A percentile compares a stretch with the other conserved stretches of the same genome.
Conservation (phyloP, 2,797 vertebrate genomes). For the Channa striata region DNA sequence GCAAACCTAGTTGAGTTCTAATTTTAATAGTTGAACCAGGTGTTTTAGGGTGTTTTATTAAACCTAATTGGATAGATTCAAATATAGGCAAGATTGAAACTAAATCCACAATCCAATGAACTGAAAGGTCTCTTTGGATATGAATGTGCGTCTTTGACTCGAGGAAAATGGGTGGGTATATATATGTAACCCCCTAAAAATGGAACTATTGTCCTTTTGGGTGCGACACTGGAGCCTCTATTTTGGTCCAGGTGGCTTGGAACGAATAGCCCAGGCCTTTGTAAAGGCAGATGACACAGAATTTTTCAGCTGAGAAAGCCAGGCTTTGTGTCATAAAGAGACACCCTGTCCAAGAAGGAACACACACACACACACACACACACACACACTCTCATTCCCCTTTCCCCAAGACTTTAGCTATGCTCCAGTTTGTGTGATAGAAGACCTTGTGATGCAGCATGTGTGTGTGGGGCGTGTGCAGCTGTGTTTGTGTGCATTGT, state of each 20-base stretch:
- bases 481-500: slow-evolving; percentile 82
- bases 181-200: slow-evolving; percentile 63
- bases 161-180: slow-evolving; percentile 51
- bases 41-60: slow-evolving; percentile 18
- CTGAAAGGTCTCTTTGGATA: slow-evolving; percentile 42
- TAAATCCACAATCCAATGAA: slow-evolving; percentile 17
- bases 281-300: slow-evolving; percentile 82
- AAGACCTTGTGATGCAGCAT: slow-evolving; percentile 77
- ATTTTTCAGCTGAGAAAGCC: slow-evolving; percentile 80
- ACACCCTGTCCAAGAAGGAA: slow-evolving; percentile 75
- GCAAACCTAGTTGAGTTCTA: slow-evolving; percentile 16
- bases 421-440: slow-evolving; percentile 75
- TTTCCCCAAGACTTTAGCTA: slow-evolving; percentile 66
- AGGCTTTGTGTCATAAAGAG: slow-evolving; percentile 81
- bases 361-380: slow-evolving; percentile 52
- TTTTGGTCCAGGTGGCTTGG: slow-evolving; percentile 81
- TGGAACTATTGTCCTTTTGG: slow-evolving; percentile 74
- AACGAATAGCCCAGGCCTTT: slow-evolving; percentile 77
- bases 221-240: slow-evolving; percentile 78
- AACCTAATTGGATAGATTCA: slow-evolving; percentile 24
- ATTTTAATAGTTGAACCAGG: slow-evolving; percentile 5
- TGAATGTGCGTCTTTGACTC: slow-evolving; percentile 32
- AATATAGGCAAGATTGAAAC: not conserved
- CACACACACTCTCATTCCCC: slow-evolving; percentile 46
- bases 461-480: slow-evolving; percentile 75